Conservation (phyloP, 2,888 invertebrate genomes). For the Pandemis cinnamomeana region DNA sequence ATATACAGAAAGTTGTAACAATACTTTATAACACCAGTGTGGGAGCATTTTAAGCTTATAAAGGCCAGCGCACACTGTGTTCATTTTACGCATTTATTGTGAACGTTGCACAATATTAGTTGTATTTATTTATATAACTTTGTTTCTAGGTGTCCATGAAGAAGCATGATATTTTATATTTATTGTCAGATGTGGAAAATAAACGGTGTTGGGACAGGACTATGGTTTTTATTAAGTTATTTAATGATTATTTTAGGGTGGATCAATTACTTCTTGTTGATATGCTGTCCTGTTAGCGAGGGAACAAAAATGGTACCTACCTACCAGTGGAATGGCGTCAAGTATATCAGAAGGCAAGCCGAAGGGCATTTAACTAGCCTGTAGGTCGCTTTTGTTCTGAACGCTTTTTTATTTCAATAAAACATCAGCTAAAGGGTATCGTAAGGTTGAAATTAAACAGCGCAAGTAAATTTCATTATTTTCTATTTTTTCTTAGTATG, state of each 20-base stretch:
- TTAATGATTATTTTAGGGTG: too few species aligned
- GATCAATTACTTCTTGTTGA: too few species aligned
- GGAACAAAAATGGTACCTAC: too few species aligned
- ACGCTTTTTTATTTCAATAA: too few species aligned
- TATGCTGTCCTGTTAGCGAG: too few species aligned
- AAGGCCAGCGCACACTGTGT: constrained; percentile 8
- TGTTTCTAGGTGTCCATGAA: constrained; percentile 49
- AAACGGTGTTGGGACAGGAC: constrained; percentile 55
- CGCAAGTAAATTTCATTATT: constrained; percentile 62
- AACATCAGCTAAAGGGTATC: not conserved
- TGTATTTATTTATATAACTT: constrained; percentile 37
- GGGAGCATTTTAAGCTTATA: not conserved
- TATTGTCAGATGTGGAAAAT: constrained; percentile 45
- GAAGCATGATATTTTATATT: constrained; percentile 43
- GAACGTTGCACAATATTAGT: constrained; percentile 15
- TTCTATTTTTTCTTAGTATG: constrained; percentile 78
- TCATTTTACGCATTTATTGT: constrained; percentile 42
- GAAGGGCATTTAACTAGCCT: too few species aligned
- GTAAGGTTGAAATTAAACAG: constrained; percentile 58
- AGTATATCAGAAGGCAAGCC: too few species aligned
- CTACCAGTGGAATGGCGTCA: too few species aligned
- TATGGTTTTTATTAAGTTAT: constrained; percentile 10
- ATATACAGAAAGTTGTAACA: too few species aligned
- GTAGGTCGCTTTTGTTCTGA: too few species aligned
- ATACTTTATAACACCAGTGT: too few species aligned